Conservation (phyloP, 2,797 vertebrate species). For the Siniperca obscura region DNA sequence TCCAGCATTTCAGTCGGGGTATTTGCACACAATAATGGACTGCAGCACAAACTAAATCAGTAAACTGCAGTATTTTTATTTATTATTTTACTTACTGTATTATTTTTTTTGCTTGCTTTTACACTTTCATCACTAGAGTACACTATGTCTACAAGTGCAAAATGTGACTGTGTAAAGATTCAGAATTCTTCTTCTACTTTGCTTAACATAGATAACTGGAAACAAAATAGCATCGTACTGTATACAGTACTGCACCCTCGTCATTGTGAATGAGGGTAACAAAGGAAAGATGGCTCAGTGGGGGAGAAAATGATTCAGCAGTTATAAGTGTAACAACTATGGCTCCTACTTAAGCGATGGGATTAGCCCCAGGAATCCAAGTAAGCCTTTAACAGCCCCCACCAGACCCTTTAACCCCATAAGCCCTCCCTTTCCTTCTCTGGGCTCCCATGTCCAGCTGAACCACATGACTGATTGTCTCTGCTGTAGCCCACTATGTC, state of each 20-base stretch:
- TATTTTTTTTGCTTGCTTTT: too few species aligned
- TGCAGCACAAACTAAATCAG: not conserved
- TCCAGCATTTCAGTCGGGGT: not conserved
- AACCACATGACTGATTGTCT: constrained; percentile 41
- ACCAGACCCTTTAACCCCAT: constrained; percentile 40
- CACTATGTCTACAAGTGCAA: not conserved
- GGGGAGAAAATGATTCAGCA: constrained; percentile 68
- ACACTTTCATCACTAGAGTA: not conserved
- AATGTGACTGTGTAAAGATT: not conserved
- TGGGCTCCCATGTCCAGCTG: constrained; percentile 32
- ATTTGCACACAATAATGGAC: not conserved
- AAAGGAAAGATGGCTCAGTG: constrained; percentile 2
- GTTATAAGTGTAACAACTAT: constrained; percentile 63
- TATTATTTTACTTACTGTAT: too few species aligned
- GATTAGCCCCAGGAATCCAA: constrained; percentile 82
- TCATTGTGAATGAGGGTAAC: constrained; percentile 19
- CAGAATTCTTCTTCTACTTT: not conserved
- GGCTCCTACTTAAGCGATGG: constrained; percentile 64
- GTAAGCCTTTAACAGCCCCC: constrained; percentile 75
- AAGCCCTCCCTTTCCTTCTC: not conserved
- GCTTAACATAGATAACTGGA: not conserved
- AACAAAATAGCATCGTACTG: not conserved
- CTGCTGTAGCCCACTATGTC: not conserved
- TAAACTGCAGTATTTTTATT: not conserved
- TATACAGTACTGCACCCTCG: not conserved